Evolutionary conservation across 1,140 invertebrate species (phyloP).

Genomic region (Caerostris extrusa): DNA sequence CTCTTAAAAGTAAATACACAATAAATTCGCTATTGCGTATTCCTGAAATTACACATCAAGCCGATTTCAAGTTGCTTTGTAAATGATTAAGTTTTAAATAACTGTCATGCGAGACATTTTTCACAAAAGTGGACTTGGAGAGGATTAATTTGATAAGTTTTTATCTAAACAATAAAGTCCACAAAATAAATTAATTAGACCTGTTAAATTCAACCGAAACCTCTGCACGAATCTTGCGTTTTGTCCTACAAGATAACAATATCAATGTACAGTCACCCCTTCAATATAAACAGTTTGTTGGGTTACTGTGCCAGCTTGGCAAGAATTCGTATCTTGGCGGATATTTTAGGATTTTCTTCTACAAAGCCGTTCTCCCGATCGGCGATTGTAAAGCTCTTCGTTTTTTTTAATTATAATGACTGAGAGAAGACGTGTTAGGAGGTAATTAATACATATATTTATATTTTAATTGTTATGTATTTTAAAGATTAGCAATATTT

Average conservation of each 20-base stretch:
- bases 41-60: too few species aligned
- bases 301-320: neutral
- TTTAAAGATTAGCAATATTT: neutral
- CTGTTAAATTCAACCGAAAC: too few species aligned
- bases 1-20: too few species aligned
- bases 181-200: too few species aligned
- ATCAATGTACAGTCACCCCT: neutral
- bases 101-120: too few species aligned
- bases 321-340: neutral
- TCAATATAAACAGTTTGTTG: neutral
- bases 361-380: neutral
- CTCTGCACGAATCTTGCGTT: neutral
- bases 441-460: neutral
- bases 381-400: neutral
- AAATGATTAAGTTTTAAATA: too few species aligned
- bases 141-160: too few species aligned
- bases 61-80: too few species aligned
- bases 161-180: too few species aligned
- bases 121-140: too few species aligned
- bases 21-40: too few species aligned
- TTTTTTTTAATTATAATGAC: neutral
- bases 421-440: constrained; percentile 54
- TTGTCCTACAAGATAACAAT: neutral
- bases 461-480: neutral
- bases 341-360: neutral